phyloP scores from a whole-genome alignment of 2,113 vertebrate genomes.

The Nothobranchius kuhntae region DNA sequence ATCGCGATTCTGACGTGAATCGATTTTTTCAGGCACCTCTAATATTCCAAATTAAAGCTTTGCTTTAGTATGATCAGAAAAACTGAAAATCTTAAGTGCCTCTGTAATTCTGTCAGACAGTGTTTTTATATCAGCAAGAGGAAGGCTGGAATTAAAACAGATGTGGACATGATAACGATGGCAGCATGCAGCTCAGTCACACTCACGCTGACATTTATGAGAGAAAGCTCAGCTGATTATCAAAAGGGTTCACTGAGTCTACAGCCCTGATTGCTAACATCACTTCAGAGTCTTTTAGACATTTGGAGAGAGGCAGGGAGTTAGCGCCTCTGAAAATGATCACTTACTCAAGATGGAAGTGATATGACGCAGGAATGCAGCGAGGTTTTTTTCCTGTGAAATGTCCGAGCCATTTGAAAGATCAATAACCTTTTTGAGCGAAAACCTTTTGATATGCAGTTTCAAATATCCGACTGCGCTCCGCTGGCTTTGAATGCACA shows the following conservation, averaged over 20 bases:
- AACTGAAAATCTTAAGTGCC: too few relatives aligned
- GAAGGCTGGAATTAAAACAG: conserved; percentile 27
- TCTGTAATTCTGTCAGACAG: too few relatives aligned
- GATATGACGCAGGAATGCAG: conserved; percentile 24
- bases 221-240: conserved; percentile 60
- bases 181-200: conserved; percentile 13
- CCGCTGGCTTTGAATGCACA: conserved; percentile 20
- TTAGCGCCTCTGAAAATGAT: conserved; percentile 60
- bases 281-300: conserved; percentile 64
- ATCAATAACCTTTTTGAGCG: conserved; percentile 34
- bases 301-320: conserved; percentile 55
- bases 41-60: too few relatives aligned
- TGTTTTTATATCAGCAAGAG: not conserved
- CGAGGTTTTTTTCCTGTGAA: conserved; percentile 21
- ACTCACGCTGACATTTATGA: conserved; percentile 61
- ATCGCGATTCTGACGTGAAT: too few relatives aligned
- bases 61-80: too few relatives aligned
- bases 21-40: too few relatives aligned
- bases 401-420: conserved; percentile 32
- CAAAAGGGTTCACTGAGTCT: conserved; percentile 58
- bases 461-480: conserved; percentile 40
- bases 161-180: conserved; percentile 53
- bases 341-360: conserved; percentile 33
- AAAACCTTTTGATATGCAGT: conserved; percentile 31
- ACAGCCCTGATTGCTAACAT: conserved; percentile 68